A percentile compares a stretch with the other conserved stretches of the same genome.
Conservation (phyloP, 1,140 invertebrate species). For the Drosophila gunungcola region DNA sequence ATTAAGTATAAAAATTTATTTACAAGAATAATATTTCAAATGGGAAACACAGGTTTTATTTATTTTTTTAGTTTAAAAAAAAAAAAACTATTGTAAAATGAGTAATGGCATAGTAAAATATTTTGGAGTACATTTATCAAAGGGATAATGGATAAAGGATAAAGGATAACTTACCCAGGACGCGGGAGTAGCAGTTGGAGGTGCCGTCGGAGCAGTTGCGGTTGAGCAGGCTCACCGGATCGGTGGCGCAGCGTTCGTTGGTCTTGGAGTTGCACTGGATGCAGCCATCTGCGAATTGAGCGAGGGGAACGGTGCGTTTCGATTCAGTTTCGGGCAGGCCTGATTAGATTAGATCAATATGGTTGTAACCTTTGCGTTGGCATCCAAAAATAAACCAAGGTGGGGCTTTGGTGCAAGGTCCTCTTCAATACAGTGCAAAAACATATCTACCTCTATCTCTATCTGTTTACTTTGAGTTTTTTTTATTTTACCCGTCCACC, state of each 20-base stretch:
- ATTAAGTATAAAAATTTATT: no score
- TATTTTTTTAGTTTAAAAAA: no score
- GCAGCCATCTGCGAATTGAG: slow-evolving; percentile 63
- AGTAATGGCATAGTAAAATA: no score
- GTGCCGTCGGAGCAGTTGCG: slow-evolving; percentile 51
- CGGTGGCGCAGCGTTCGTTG: slow-evolving; percentile 69
- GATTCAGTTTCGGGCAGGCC: slow-evolving; percentile 8
- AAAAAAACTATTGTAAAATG: no score
- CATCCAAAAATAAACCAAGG: background rate
- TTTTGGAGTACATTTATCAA: no score
- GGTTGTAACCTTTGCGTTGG: background rate
- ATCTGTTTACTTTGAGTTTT: background rate
- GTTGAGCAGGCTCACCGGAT: slow-evolving; percentile 65
- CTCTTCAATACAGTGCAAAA: background rate
- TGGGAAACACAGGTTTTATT: no score
- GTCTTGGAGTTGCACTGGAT: slow-evolving; percentile 74
- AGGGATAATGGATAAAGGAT: background rate
- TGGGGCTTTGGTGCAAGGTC: background rate
- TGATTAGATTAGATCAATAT: slow-evolving; percentile 38
- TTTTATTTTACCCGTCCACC: no score
- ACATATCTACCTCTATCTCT: background rate
- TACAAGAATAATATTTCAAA: no score
- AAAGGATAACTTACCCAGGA: slow-evolving; percentile 38
- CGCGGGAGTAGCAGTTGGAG: slow-evolving; percentile 64
- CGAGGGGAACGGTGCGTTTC: slow-evolving; percentile 24